Conservation (phyloP, 2,888 invertebrate genomes). For the Caenorhabditis sp. region DNA sequence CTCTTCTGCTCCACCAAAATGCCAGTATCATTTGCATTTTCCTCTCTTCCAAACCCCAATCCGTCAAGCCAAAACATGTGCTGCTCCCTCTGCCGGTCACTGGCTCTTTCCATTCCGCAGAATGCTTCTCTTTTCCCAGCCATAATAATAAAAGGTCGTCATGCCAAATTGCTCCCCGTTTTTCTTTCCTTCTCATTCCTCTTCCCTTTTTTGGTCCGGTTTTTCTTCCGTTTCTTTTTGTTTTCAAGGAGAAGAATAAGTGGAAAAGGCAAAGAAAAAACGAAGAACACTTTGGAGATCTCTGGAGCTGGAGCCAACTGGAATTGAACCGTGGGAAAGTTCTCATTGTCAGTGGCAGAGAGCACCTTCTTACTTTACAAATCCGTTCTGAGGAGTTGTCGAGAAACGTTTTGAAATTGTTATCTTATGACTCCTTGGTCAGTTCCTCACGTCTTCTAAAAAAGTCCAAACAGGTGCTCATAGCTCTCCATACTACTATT, state of each 20-base stretch:
- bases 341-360: neutral
- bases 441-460: too few relatives aligned
- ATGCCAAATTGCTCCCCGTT: slow-evolving; percentile 54
- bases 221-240: slow-evolving; percentile 6
- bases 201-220: neutral
- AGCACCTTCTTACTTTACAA: too few relatives aligned
- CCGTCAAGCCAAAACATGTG: slow-evolving; percentile 7
- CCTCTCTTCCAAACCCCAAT: neutral
- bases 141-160: slow-evolving; percentile 58
- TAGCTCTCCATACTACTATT: too few relatives aligned
- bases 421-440: too few relatives aligned
- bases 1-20: neutral
- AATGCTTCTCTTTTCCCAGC: slow-evolving; percentile 17
- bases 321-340: slow-evolving; percentile 27
- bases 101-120: neutral
- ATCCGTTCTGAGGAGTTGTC: too few relatives aligned
- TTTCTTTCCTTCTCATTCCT: slow-evolving; percentile 17
- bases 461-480: too few relatives aligned
- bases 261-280: neutral
- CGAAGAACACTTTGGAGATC: too few relatives aligned
- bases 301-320: neutral
- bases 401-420: too few relatives aligned
- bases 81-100: neutral
- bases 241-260: neutral
- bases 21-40: slow-evolving; percentile 12